phyloP scores from a whole-genome alignment of 1,140 invertebrate genomes.

The Oppia nitens region DNA sequence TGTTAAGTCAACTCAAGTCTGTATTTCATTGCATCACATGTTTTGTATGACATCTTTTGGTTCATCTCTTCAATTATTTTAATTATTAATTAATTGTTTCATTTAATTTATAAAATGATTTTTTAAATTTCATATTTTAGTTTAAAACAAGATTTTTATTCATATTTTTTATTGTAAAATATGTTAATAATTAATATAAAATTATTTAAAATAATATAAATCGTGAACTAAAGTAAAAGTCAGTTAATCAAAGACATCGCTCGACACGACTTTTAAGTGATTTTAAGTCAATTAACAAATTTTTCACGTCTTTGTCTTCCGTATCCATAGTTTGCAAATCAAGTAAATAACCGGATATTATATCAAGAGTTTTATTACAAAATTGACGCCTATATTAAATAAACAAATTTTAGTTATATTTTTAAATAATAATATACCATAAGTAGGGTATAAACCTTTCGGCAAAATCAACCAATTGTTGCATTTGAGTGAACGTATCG shows the following conservation, averaged over 20 bases:
- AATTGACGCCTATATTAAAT: constrained; percentile 25
- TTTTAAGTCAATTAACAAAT: constrained; percentile 24
- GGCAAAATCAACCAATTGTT: constrained; percentile 21
- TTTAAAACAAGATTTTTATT: too few relatives aligned
- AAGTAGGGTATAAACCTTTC: constrained; percentile 26
- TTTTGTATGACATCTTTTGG: too few relatives aligned
- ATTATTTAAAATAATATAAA: too few relatives aligned
- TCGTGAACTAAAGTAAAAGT: too few relatives aligned
- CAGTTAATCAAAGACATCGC: neutral
- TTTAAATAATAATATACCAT: constrained; percentile 10
- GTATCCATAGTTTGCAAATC: constrained; percentile 28
- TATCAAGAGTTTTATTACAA: constrained; percentile 26
- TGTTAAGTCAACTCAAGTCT: too few relatives aligned
- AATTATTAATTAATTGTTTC: too few relatives aligned
- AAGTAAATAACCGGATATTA: constrained; percentile 29
- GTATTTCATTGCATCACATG: too few relatives aligned
- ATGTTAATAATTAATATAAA: too few relatives aligned
- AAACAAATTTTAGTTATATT: constrained; percentile 12
- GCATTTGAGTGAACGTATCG: constrained; percentile 23
- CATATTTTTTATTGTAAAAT: too few relatives aligned
- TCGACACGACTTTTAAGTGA: constrained; percentile 26
- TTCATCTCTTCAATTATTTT: too few relatives aligned
- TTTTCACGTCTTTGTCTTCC: constrained; percentile 21
- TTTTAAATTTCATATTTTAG: too few relatives aligned
- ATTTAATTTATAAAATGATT: too few relatives aligned